Conservation (phyloP, 2,113 vertebrate genomes). For the Saguinus midas region DNA sequence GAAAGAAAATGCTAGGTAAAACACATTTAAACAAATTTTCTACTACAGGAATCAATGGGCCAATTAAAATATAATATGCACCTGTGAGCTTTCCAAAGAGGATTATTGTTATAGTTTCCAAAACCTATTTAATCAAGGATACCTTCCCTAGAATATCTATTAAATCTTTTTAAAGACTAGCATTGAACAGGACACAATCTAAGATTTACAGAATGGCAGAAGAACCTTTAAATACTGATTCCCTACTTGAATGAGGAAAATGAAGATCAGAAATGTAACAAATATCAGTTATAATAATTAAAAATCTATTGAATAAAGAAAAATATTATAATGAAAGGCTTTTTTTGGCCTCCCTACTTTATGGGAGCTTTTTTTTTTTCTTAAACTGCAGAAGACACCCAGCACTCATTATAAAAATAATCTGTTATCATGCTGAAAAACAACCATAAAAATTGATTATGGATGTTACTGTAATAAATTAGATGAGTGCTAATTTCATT, state of each 20-base stretch:
- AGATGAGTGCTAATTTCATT: neutral
- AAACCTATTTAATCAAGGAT: conserved; percentile 39
- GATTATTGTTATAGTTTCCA: neutral
- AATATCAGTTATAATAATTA: neutral
- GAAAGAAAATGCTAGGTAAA: conserved; percentile 24
- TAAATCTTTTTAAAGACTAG: neutral
- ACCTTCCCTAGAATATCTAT: neutral
- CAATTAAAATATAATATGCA: conserved; percentile 36
- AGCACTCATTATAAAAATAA: conserved; percentile 18
- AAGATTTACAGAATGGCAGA: neutral
- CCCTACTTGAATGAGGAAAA: neutral
- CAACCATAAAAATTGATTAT: neutral
- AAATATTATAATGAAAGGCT: conserved; percentile 2
- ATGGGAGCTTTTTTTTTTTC: neutral
- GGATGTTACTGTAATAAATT: conserved; percentile 31
- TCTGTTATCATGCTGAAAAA: conserved; percentile 24
- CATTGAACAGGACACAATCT: neutral
- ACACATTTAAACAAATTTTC: conserved; percentile 37
- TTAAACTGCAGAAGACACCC: neutral
- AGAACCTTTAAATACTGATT: neutral
- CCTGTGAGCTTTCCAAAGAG: neutral
- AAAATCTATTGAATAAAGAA: conserved; percentile 13
- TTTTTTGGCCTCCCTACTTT: neutral
- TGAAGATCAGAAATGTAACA: conserved; percentile 9
- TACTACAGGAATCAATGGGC: neutral